Evolutionary conservation across 2,113 vertebrate species (phyloP).

Genomic region (Todiramphus saurophagus): DNA sequence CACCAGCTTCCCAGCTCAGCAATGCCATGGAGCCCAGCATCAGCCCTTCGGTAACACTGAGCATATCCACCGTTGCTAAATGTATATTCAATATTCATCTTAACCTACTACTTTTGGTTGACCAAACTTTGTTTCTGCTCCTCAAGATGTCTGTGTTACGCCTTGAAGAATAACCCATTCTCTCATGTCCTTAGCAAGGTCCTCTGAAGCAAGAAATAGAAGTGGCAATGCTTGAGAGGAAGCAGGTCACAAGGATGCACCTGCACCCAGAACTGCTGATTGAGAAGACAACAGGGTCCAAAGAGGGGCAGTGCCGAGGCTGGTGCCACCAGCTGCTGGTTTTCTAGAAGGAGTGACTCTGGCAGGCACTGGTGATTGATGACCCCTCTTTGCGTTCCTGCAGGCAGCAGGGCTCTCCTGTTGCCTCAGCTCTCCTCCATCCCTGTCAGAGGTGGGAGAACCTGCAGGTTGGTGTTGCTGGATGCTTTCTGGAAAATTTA

Average conservation of each 20-base stretch:
- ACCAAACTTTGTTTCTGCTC: background rate
- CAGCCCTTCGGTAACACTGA: background rate
- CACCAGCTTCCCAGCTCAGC: background rate
- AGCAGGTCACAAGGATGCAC: background rate
- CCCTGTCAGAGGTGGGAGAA: background rate
- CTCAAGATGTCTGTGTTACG: background rate
- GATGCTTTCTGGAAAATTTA: background rate
- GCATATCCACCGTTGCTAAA: background rate
- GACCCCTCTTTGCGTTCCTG: background rate
- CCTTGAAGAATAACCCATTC: background rate
- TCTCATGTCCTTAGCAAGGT: background rate
- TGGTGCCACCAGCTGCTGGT: background rate
- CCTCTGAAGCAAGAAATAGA: background rate
- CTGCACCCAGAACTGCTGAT: background rate
- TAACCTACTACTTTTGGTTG: background rate
- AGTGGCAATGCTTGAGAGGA: background rate
- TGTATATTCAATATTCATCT: background rate
- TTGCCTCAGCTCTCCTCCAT: background rate
- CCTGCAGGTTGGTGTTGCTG: background rate
- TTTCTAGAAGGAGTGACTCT: background rate
- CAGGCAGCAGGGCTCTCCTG: background rate
- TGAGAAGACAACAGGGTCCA: background rate
- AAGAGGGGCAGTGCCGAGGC: background rate
- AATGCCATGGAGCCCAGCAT: accelerated
- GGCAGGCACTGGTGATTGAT: background rate